phyloP scores from a whole-genome alignment of 2,113 vertebrate genomes.

The Pseudopipra pipra region DNA sequence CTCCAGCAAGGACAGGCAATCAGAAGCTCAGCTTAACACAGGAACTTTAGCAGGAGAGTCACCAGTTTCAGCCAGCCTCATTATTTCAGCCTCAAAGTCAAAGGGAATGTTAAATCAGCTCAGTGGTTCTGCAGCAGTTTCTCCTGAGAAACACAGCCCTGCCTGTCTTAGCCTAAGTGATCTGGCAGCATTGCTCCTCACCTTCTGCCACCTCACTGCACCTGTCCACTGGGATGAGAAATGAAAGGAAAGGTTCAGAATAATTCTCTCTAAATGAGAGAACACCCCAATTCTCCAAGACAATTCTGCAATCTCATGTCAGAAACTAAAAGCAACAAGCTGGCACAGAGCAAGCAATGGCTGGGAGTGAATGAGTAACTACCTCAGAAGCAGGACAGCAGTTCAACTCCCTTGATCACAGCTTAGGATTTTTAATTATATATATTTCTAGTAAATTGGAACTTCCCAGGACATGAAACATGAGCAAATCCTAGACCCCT shows the following conservation, averaged over 20 bases:
- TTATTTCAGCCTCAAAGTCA: neutral
- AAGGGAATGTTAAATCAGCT: neutral
- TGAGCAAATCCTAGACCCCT: neutral
- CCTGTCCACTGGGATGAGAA: neutral
- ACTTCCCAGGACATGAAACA: neutral
- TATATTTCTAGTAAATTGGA: neutral
- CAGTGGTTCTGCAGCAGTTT: neutral
- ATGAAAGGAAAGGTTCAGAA: neutral
- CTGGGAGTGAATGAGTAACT: neutral
- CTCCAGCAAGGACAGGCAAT: neutral
- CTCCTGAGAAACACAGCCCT: neutral
- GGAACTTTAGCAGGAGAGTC: neutral
- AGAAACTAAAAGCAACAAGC: neutral
- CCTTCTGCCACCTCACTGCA: neutral
- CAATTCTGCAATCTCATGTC: neutral
- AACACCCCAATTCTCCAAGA: neutral
- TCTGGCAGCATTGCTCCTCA: neutral
- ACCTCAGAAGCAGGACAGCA: neutral
- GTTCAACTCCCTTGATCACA: neutral
- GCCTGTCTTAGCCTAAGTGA: neutral
- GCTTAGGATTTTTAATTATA: neutral
- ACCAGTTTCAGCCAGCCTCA: neutral
- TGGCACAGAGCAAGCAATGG: neutral
- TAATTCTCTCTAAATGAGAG: neutral
- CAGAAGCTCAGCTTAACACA: neutral